These are phyloP conservation scores for Ranitomeya variabilis DNA, from an alignment of 2,113 vertebrate species.

Conservation along the genomic window DNA sequence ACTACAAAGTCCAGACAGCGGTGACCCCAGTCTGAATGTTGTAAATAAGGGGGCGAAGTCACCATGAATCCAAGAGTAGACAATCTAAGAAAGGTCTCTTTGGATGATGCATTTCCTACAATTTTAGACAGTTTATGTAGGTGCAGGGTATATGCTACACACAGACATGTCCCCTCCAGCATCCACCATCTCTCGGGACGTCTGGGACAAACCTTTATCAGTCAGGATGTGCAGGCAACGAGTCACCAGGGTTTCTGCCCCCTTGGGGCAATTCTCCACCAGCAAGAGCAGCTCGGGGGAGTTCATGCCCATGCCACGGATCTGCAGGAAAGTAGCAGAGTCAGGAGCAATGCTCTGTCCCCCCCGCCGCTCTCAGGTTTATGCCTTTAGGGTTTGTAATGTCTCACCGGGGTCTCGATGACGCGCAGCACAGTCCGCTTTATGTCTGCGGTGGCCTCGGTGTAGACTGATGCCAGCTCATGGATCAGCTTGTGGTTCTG, in stretches of 20 bases:
- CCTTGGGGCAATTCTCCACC: conserved; percentile 95
- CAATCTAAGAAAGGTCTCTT: too few species aligned
- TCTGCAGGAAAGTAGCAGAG: conserved; percentile 66
- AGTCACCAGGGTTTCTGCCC: conserved; percentile 90
- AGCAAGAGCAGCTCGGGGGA: conserved; percentile 90
- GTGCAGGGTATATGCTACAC: too few species aligned
- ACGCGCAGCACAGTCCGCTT: conserved; percentile 90
- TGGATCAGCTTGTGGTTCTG: conserved; percentile 94
- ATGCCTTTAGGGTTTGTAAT: too few species aligned
- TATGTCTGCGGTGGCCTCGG: conserved; percentile 94
- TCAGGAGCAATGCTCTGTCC: neutral
- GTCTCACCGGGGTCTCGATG: conserved; percentile 90
- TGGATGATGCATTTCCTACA: too few species aligned
- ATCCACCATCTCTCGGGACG: neutral
- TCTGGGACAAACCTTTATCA: conserved; percentile 81
- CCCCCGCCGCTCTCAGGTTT: neutral
- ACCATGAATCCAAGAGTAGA: too few species aligned
- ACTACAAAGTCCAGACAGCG: neutral
- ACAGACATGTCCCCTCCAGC: too few species aligned
- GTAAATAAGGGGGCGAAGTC: too few species aligned
- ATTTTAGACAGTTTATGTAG: too few species aligned
- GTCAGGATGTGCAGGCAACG: conserved; percentile 94
- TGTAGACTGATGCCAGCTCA: conserved; percentile 90
- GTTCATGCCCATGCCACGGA: conserved; percentile 96
- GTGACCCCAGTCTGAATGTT: neutral